phyloP scores from a whole-genome alignment of 37 sponge, comb jelly and placozoan species.

The Hexactinellida sp. region DNA sequence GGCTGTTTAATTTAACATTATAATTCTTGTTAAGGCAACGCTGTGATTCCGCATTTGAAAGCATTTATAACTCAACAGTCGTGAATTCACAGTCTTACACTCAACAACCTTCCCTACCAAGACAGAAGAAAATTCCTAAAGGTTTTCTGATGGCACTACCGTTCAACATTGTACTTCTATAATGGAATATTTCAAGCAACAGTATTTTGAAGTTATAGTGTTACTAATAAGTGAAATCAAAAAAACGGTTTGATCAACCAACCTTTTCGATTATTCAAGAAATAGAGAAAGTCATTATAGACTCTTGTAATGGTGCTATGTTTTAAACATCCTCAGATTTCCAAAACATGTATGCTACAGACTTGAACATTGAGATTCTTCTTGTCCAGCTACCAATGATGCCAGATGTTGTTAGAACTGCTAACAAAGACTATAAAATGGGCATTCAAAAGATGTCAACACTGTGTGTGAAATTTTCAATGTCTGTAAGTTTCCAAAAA shows the following conservation, averaged over 20 bases:
- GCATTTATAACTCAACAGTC: slow-evolving; percentile 16
- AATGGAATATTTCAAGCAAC: slow-evolving; percentile 22
- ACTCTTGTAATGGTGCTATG: slow-evolving; percentile 7
- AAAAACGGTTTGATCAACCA: slow-evolving; percentile 26
- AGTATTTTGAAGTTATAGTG: slow-evolving; percentile 26
- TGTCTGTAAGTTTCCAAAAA: neutral
- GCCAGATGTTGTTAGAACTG: slow-evolving; percentile 22
- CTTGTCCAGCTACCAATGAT: neutral
- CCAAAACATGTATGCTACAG: neutral
- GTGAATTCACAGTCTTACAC: neutral
- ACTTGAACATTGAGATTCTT: neutral
- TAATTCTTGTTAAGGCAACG: slow-evolving; percentile 20
- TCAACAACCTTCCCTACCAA: slow-evolving; percentile 26
- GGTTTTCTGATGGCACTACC: slow-evolving; percentile 10
- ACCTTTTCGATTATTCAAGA: slow-evolving; percentile 9
- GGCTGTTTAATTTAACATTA: slow-evolving; percentile 15
- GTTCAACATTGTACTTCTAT: slow-evolving; percentile 18
- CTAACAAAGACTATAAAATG: neutral
- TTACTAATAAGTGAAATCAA: slow-evolving; percentile 22
- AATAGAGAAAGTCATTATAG: slow-evolving; percentile 2
- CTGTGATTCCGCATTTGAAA: slow-evolving; percentile 19
- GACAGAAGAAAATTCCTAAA: neutral
- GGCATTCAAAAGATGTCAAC: neutral
- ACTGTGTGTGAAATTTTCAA: slow-evolving; percentile 16
- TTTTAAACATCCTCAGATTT: neutral